Evolutionary conservation across 2,797 vertebrate species (phyloP), one percentile per base, ranked within the genome.

Genomic region (Ispidina picta): DNA sequence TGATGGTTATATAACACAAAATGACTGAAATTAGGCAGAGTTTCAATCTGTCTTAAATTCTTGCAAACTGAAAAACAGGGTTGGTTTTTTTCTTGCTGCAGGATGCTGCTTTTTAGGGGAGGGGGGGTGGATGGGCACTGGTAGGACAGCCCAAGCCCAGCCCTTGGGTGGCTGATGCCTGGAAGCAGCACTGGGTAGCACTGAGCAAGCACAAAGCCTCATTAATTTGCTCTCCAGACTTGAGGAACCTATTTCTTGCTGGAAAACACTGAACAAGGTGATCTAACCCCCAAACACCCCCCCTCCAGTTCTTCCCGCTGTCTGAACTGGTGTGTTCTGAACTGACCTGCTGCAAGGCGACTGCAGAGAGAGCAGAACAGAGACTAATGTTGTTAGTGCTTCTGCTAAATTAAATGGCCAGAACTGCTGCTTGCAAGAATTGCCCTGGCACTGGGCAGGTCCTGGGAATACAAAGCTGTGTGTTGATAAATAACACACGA

Each of bases 391-490:
- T n/a, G 31, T 52, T 20, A 10, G 17, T 35, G 5, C 18, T 81
- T 16, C 23, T 33, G 2, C 26, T 29, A 17, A 22, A 55, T 74
- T 4, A 29, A 52, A 35, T 29, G 44, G 74, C 15, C 66, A 13
- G 31, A 44, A 20, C 10, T 39, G n/a, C 13, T 13, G 0, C 20
- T 28, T 29, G 29, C 5, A 10, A 20, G 59, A 17, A 0, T 23
- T 44, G 55, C 63, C 66, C 44, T 29, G 12, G 70, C 1, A 5
- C 4, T 4, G 28, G 28, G 37, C n/a, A 26, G 10, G 6, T 69
- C 37, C 77, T 22, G 3, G 56, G 7, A 15, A 3, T 10, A 5
- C 1, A 1, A 3, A 0, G 0, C 3, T 33, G 52, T 5, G 1
- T 2, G 20, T 10, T 39, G 48, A 15, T 20, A n/a, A 55, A 51